Base-by-base conservation (phyloP, 2,113 vertebrate genomes). In the Bubo bubo region DNA sequence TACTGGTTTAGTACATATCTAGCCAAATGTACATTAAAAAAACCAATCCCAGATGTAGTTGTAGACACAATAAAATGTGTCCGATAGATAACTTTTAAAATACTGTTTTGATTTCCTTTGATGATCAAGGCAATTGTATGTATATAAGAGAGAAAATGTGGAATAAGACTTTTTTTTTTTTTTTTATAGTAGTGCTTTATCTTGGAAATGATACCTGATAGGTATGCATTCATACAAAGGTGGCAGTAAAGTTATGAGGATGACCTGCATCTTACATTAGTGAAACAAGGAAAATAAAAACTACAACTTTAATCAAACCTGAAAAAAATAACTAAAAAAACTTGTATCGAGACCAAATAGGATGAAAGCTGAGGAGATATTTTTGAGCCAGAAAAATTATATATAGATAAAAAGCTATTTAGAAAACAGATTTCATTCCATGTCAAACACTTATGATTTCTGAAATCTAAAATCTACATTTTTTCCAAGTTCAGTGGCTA, bases 331-430 rank as follows among this genome's bases (percentile, higher is more conserved):
- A 39, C 6, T 8, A 34, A 19, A 8, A 41, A 37, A 52, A 22
- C 18, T 26, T 15, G 6, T 12, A 49, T 0, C 0, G 35, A 73
- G 28, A 39, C 2, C 12, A 60, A 74, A 71, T 5, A 20, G 2
- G 14, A 35, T 41, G 39, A 52, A 86, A 56, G 3, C 18, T 77
- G 27, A 47, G 15, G 30, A 91, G 5, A 16, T 60, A n/a, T 30
- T 66, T 66, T 66, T 45, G 14, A 14, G 17, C 12, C 37, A 16
- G 7, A 88, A 56, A 84, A 62, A 77, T 39, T 9, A 23, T 18
- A 47, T 47, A 47, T 3, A 47, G 6, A n/a, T n/a, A 12, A 73
- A 73, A 85, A 60, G 4, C 10, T 52, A 35, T 16, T 74, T 59
- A 22, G 35, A 32, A 90, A 52, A 56, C 3, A 37, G 35, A 50